These are phyloP conservation scores for Odontothrips loti DNA, from an alignment of 2,888 invertebrate genomes.

Conservation along the genomic window DNA sequence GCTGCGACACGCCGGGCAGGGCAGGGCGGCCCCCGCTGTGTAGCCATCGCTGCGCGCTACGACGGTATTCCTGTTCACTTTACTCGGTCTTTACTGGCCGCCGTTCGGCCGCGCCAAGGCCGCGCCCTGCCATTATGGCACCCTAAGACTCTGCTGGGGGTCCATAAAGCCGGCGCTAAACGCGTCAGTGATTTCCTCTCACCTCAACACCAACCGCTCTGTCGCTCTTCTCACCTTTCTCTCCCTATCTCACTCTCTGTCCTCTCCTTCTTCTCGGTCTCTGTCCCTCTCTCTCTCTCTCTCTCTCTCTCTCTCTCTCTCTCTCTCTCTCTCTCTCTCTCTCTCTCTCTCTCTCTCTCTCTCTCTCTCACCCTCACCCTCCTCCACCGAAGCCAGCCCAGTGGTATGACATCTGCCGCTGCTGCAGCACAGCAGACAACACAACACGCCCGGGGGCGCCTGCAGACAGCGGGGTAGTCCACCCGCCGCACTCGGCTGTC, in stretches of 20 bases:
- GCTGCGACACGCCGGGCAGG: too few relatives aligned
- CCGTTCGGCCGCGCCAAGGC: not conserved
- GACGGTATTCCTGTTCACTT: too few relatives aligned
- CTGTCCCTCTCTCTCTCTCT: constrained; percentile 27
- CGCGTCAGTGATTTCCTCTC: not conserved
- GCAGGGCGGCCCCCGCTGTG: too few relatives aligned
- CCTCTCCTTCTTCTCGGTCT: too few relatives aligned
- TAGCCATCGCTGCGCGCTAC: too few relatives aligned
- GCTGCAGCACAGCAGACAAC: too few relatives aligned
- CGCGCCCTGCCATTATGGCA: not conserved
- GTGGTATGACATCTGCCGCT: too few relatives aligned
- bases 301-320: not conserved
- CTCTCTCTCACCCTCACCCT: not conserved
- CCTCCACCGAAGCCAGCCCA: too few relatives aligned
- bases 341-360: constrained; percentile 29
- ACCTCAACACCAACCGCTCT: not conserved
- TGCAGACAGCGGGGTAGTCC: not conserved
- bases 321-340: constrained; percentile 13
- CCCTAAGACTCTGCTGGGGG: not conserved
- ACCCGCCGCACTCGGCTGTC: not conserved
- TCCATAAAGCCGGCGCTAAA: not conserved
- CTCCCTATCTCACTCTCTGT: constrained; percentile 26
- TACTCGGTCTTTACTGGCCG: too few relatives aligned
- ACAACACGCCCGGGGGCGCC: not conserved
- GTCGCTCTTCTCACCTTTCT: not conserved